Evolutionary conservation across 2,888 invertebrate species (phyloP), one percentile per base, ranked within the genome.

Genomic region (Acronicta aceris): DNA sequence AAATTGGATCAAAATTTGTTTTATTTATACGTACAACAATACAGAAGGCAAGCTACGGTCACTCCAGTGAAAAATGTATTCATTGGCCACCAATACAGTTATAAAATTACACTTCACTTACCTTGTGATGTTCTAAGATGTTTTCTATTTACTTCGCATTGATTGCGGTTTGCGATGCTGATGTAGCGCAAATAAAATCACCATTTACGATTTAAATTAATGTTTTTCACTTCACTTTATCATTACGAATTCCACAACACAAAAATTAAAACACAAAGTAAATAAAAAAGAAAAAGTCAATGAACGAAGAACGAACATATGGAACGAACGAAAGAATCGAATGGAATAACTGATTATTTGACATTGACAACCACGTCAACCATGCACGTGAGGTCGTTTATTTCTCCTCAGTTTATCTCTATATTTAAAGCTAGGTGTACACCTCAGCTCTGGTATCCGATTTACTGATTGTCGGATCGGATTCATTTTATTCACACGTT

Each of bases 51-150:
- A 76, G 77, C 76, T 71, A 75, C 75, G 77, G 59, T 69, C 80
- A 81, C 65, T 83, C 78, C 64, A 79, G 79, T 82, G 82, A 71
- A 72, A 74, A 80, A 75, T 70, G 15, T 60, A 67, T 59, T 62
- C 72, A 55, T 16, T 40, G 66, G 61, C 61, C 60, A 71, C 65
- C 71, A 71, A 72, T 70, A 79, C 71, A 81, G 74, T 79, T 78
- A 73, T 13, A 13, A 38, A 52, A 25, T 46, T 45, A 33, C 10
- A 53, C 70, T 70, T 48, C 9, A 51, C 70, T 67, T 48, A 79
- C 79, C 61, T 60, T 61, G 58, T 47, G 16, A 13, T 50, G 47
- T 49, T 43, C 16, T 42, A n/a, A 15, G 10, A 38, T 30, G 12
- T n/a, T 54, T 53, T 53, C 25, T 54, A 9, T 41, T 38, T 45